Evolutionary conservation across 2,797 vertebrate genomes (phyloP).

Genomic region (Mallotus villosus): DNA sequence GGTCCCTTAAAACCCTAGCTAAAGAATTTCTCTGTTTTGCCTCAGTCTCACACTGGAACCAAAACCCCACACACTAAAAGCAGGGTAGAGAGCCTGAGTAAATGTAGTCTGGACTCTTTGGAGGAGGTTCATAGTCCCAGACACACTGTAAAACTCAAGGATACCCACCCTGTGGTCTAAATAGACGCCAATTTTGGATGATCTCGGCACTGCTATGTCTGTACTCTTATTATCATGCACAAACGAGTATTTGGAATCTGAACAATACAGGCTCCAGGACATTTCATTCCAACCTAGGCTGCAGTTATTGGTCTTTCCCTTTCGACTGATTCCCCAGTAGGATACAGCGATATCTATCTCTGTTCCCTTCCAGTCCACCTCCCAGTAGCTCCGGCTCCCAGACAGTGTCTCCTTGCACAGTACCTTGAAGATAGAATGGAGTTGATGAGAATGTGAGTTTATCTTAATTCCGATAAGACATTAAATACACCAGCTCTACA

Average conservation of each 20-base stretch:
- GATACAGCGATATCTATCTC: constrained; percentile 73
- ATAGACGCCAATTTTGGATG: constrained; percentile 74
- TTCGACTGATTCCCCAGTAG: constrained; percentile 72
- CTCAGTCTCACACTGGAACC: constrained; percentile 60
- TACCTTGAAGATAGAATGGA: constrained; percentile 48
- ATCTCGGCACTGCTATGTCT: constrained; percentile 56
- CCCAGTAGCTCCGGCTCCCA: constrained; percentile 74
- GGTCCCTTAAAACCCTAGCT: neutral
- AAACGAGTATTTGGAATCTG: constrained; percentile 72
- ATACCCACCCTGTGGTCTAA: constrained; percentile 71
- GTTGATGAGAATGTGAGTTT: neutral
- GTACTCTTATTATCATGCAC: constrained; percentile 74
- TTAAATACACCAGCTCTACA: neutral
- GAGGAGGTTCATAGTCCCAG: constrained; percentile 73
- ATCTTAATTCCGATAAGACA: neutral
- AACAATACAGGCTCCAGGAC: constrained; percentile 83
- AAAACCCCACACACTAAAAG: constrained; percentile 81
- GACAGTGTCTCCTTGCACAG: constrained; percentile 70
- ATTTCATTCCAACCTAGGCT: constrained; percentile 79
- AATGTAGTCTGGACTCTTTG: constrained; percentile 73
- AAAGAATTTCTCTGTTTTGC: neutral
- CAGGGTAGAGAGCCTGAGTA: constrained; percentile 76
- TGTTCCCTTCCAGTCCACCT: constrained; percentile 76
- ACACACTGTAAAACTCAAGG: constrained; percentile 76
- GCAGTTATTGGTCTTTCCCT: constrained; percentile 71